phyloP scores from a whole-genome alignment of 2,888 invertebrate genomes.

The Melieria picta region DNA sequence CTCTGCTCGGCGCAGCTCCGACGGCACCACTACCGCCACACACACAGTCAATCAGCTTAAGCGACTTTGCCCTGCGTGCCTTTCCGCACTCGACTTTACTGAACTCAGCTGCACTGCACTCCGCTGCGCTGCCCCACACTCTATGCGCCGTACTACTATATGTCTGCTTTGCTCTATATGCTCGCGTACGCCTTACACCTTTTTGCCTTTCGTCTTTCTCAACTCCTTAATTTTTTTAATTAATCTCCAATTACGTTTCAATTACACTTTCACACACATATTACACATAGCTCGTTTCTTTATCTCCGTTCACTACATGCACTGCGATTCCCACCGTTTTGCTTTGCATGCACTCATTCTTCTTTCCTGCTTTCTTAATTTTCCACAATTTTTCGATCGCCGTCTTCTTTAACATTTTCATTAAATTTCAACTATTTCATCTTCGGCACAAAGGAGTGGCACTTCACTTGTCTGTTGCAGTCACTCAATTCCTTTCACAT shows the following conservation, averaged over 20 bases:
- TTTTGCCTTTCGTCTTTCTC: conserved; percentile 13
- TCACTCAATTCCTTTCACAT: conserved; percentile 31
- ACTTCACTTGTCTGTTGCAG: conserved; percentile 45
- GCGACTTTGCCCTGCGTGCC: conserved; percentile 26
- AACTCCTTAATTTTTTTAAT: conserved; percentile 21
- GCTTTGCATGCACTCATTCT: conserved; percentile 15
- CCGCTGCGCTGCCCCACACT: background rate
- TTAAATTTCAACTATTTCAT: conserved; percentile 24
- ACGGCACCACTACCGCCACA: conserved; percentile 15
- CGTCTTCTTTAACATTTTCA: conserved; percentile 18
- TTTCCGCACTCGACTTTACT: conserved; percentile 14
- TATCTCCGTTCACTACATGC: conserved; percentile 24
- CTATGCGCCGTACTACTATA: background rate
- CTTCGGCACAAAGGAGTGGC: conserved; percentile 33
- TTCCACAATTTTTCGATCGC: background rate
- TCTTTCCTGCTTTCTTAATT: conserved; percentile 15
- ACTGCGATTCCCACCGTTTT: conserved; percentile 4
- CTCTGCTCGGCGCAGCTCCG: conserved; percentile 38
- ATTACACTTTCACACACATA: conserved; percentile 19
- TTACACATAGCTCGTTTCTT: conserved; percentile 26
- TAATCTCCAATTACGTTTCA: conserved; percentile 29
- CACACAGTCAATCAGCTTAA: conserved; percentile 32
- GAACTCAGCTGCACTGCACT: too few relatives aligned
- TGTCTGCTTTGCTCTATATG: background rate
- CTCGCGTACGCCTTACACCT: background rate